Percentiles rank a stretch among this genome's conserved stretches.
phyloP scores from a whole-genome alignment of 2,797 vertebrate genomes.

The Helicolenus hilgendorfi region DNA sequence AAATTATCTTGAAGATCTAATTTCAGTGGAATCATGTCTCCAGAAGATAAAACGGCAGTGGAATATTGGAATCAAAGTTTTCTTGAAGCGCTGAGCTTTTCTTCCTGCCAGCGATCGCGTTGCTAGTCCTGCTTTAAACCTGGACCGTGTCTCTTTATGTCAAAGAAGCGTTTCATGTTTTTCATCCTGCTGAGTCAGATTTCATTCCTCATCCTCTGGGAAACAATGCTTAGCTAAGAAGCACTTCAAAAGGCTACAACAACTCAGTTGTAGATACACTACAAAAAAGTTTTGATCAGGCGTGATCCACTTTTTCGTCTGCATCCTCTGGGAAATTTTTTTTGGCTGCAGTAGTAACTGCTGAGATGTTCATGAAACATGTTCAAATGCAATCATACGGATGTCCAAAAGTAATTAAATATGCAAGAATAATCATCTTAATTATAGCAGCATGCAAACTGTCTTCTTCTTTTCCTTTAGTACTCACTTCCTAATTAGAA shows the following conservation, averaged over 20 bases:
- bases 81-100: not conserved
- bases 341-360: conserved; percentile 13
- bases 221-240: conserved; percentile 40
- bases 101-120: conserved; percentile 17
- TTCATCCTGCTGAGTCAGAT: conserved; percentile 42
- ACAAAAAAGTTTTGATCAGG: conserved; percentile 66
- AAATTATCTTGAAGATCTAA: not conserved
- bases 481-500: conserved; percentile 13
- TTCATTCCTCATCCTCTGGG: conserved; percentile 49
- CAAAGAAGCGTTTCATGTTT: conserved; percentile 55
- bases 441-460: conserved; percentile 1
- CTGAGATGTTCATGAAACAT: conserved; percentile 16
- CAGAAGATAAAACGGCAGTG: not conserved
- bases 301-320: conserved; percentile 58
- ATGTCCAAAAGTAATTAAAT: conserved; percentile 8
- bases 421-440: conserved; percentile 25
- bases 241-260: conserved; percentile 60
- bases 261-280: conserved; percentile 5
- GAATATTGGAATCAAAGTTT: conserved; percentile 33
- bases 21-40: not conserved
- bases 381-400: not conserved
- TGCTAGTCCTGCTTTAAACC: conserved; percentile 37
- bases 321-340: not conserved
- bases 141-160: conserved; percentile 35
- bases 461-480: not conserved